These are phyloP conservation scores for Eleginops maclovinus DNA, from an alignment of 2,113 vertebrate genomes.

Conservation along the genomic window DNA sequence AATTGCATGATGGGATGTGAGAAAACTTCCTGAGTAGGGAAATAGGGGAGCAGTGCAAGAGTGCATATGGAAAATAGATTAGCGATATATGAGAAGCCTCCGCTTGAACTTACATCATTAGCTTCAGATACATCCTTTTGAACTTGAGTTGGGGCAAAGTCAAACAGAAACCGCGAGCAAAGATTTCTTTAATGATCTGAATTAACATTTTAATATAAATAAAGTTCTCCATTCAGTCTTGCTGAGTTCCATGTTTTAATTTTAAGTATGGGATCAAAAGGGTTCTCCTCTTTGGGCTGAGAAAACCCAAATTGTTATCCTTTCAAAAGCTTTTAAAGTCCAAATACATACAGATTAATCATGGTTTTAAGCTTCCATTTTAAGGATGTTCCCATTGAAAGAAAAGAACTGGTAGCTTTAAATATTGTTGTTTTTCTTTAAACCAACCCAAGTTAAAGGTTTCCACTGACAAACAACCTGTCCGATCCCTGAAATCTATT, in stretches of 20 bases:
- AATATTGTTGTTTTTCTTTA: neutral
- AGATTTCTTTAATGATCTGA: conserved; percentile 30
- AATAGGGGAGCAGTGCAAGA: neutral
- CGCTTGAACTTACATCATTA: conserved; percentile 36
- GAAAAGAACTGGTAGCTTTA: neutral
- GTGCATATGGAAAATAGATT: conserved; percentile 46
- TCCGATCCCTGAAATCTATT: neutral
- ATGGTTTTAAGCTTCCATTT: neutral
- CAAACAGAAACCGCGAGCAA: neutral
- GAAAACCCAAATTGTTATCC: neutral
- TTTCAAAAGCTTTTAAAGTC: conserved; percentile 7
- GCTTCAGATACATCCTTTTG: conserved; percentile 31
- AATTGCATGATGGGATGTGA: conserved; percentile 34
- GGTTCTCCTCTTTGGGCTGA: conserved; percentile 3
- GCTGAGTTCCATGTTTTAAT: neutral
- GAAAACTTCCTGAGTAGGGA: conserved; percentile 27
- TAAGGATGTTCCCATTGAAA: neutral
- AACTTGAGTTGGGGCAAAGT: conserved; percentile 23
- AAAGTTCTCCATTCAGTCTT: neutral
- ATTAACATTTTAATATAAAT: conserved; percentile 16
- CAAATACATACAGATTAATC: neutral
- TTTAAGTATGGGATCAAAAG: conserved; percentile 1
- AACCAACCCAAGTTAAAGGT: conserved; percentile 1
- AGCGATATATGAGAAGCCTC: conserved; percentile 19
- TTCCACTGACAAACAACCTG: neutral